Evolutionary conservation across 1,140 invertebrate species (phyloP), one percentile per base, ranked within the genome.

Genomic region (Zaprionus ornatus): DNA sequence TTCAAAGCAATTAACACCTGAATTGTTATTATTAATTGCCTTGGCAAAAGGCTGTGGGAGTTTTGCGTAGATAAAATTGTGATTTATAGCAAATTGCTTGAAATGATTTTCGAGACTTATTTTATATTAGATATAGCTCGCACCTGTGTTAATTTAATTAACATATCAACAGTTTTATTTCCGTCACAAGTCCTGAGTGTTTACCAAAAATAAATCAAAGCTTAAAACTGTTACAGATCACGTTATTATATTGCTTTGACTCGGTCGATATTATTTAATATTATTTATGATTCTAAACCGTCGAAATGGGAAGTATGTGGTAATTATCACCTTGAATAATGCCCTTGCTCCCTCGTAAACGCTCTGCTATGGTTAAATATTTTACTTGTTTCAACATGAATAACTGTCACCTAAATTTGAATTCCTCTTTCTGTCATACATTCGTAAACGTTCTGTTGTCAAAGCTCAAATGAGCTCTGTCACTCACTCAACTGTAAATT

Each of bases 91-190:
- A 35, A 35, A 10, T 45, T 23, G 21, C 5, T 21, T 50, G 25
- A 5, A 37, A 59, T 12, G 17, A 9, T 17, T 48, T 27, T 65
- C 13, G 2, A 4, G 21, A 10, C 3, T 17, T n/a, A 19, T 21
- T 45, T 55, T 27, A 29, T 32, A 35, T 35, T 10, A 63, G 61
- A 21, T 32, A 63, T 13, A 3, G 21, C 19, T 50, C 19, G 9
- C 45, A 12, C 4, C 9, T 17, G 48, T 65, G 62, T 55, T 65
- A 65, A 65, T 65, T 65, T 2, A 55, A 65, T 65, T 65, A 65
- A 40, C 61, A 17, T 17, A 17, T 6, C 40, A 7, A 17, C 40
- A 17, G n/a, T 17, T 45, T 45, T 45, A 45, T 45, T 45, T 45
- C 19, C 45, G 45, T 55, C 25, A 55, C 35, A 59, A 59, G 35